Conservation (phyloP, 2,888 invertebrate species). For the Rhodophaea formosa region DNA sequence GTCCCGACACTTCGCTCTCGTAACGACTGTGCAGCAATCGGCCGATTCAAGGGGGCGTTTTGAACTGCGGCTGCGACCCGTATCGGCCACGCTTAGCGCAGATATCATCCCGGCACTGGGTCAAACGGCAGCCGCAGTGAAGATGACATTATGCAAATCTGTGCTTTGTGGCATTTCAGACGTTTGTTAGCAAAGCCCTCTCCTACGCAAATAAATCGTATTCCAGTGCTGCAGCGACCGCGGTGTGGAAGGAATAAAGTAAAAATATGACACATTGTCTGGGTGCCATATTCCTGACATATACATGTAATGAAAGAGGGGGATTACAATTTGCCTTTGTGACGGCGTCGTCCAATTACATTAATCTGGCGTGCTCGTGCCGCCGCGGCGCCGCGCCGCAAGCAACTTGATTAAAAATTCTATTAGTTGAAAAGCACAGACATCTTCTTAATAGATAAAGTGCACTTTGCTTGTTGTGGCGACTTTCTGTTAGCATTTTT, state of each 20-base stretch:
- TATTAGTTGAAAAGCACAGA: constrained; percentile 78
- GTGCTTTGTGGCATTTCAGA: constrained; percentile 53
- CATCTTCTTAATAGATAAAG: constrained; percentile 74
- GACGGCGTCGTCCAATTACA: constrained; percentile 78
- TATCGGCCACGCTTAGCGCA: constrained; percentile 48
- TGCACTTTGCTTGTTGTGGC: constrained; percentile 53
- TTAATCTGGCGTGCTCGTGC: constrained; percentile 74
- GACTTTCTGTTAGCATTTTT: constrained; percentile 35
- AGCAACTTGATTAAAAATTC: constrained; percentile 80
- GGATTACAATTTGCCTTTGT: constrained; percentile 81
- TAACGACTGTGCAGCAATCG: constrained; percentile 79
- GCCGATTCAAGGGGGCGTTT: constrained; percentile 71
- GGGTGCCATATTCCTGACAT: constrained; percentile 63
- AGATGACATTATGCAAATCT: constrained; percentile 64
- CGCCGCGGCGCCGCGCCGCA: constrained; percentile 65
- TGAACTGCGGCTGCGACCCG: constrained; percentile 52
- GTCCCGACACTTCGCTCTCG: constrained; percentile 78
- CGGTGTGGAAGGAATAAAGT: constrained; percentile 44
- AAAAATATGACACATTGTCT: constrained; percentile 63
- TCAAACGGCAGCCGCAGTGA: constrained; percentile 57
- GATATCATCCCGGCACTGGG: constrained; percentile 50
- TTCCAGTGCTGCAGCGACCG: constrained; percentile 35
- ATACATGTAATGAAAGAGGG: constrained; percentile 68
- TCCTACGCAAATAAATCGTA: constrained; percentile 45
- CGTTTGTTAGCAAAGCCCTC: constrained; percentile 59